Evolutionary conservation across 2,797 vertebrate species (phyloP), one percentile per base, ranked within the genome.

Genomic region (Cetoscarus ocellatus): DNA sequence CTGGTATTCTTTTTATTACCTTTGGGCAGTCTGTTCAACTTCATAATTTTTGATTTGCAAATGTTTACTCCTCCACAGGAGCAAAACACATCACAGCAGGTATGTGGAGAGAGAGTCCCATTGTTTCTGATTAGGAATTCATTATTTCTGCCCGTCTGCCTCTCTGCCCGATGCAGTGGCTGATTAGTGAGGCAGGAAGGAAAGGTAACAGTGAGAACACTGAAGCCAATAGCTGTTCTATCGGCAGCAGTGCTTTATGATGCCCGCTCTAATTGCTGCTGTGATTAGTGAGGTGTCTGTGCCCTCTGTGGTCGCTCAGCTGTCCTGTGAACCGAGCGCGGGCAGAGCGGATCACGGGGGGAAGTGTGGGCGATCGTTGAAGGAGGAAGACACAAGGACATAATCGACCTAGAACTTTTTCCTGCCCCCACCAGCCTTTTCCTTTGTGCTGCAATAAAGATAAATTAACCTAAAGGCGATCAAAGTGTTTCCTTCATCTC

Each of bases 221-320:
- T 88, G 82, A 83, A 86, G 85, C 80, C 88, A 75, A 90, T 87
- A 68, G 89, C 85, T 82, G 82, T 90, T 90, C 92, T 91, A 93
- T 91, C 68, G 86, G 86, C 87, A 19, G 74, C 44, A n/a, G 56
- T 90, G 91, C 74, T 93, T 90, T 92, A 92, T 91, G 92, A 91
- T 47, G 91, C 90, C 77, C 85, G 73, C 73, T 13, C 92, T 93
- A 92, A 92, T 94, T 91, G 89, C 88, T 45, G 85, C 80, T 80
- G 91, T 93, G 94, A 94, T 94, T 94, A 92, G 93, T 91, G 90
- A 89, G 89, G 83, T 92, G 87, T 80, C 77, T 65, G 85, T 85
- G 86, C 79, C 78, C 79, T 90, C 77, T 73, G 57, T 58, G 80
- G 76, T 73, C 50, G 76, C 75, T 80, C 54, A 62, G 67, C 72